Evolutionary conservation across 2,797 vertebrate species (phyloP), one percentile per base, ranked within the genome.

Genomic region (Sphenodon punctatus): DNA sequence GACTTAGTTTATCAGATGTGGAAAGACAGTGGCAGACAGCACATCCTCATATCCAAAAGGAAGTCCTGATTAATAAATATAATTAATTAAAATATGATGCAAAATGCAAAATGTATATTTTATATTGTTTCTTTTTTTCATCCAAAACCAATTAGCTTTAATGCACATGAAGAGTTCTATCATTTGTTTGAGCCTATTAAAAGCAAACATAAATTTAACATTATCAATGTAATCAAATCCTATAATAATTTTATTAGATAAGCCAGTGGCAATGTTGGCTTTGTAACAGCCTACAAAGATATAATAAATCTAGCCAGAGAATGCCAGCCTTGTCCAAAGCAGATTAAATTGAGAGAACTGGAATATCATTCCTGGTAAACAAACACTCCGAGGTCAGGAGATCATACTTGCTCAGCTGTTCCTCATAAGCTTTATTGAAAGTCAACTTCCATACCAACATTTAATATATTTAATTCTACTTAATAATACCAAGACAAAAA

Each of bases 291-390:
- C 86, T 85, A 66, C 42, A 78, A 82, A 89, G 78, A 73, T 68
- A 86, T 22, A 83, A 66, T 86, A 90, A 92, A 89, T 88, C 55
- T 89, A 75, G 63, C 12, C 79, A 12, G 82, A 78, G 86, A 91
- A 92, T 89, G 78, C 85, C 78, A 90, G 76, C 66, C 61, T 68
- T 12, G 76, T 85, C 86, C 90, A 92, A 92, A 59, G 85, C 63
- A 89, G 84, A 90, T 88, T 90, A 92, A 81, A 92, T 79, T 59
- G 63, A 87, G 90, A 86, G 86, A 92, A 91, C 74, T 77, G 84
- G 86, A 92, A 88, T 87, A 88, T 3, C 90, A 84, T 92, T 93
- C 88, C 88, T 90, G 91, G 90, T 88, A 93, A 89, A 91, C 90
- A 88, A 93, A 92, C 92, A 83, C 88, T 91, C 92, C 34, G 46